Evolutionary conservation across 1,140 invertebrate genomes (phyloP), one percentile per base, ranked within the genome.

Genomic region (Drosophila ficusphila): DNA sequence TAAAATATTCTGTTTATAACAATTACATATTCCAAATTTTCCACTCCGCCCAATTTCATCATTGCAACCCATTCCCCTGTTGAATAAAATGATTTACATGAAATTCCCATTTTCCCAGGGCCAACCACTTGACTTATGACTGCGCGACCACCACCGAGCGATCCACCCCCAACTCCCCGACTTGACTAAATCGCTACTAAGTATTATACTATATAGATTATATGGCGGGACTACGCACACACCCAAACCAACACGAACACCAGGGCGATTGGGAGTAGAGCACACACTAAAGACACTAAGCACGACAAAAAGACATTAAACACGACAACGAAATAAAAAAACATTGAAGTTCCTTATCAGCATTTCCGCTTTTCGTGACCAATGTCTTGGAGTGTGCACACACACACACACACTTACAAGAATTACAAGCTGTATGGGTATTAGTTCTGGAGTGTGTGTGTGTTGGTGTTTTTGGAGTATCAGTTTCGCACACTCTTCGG

Each of bases 231-330:
- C 58, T 56, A 75, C 65, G 62, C 75, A 78, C 53, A 78, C 69
- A 78, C 47, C 34, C 21, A 58, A 46, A 67, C 61, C 60, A 47
- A 71, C 27, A 33, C 25, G 21, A 42, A 41, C 7, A 56, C 18
- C 42, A 16, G 36, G 34, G 33, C 34, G 46, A 18, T 57, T 23
- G 41, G 18, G 16, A 25, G 34, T 16, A 25, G 29, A 48, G 47
- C 41, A 47, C 60, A 56, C 79, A 65, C 86, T 85, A 89, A 86
- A 81, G 89, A 90, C 88, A 90, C 81, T 90, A 89, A 90, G 83
- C 89, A 90, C 89, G 89, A 82, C 82, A 90, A 90, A 90, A 90
- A 86, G 88, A 90, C 89, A 90, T 90, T 90, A 90, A 90, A 90
- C 88, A 90, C 88, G 88, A 88, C 88, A 90, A 88, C 79, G 88